These are phyloP conservation scores for Rhadinocentrus ornatus DNA, from an alignment of 2,797 vertebrate species.

Conservation along the genomic window DNA sequence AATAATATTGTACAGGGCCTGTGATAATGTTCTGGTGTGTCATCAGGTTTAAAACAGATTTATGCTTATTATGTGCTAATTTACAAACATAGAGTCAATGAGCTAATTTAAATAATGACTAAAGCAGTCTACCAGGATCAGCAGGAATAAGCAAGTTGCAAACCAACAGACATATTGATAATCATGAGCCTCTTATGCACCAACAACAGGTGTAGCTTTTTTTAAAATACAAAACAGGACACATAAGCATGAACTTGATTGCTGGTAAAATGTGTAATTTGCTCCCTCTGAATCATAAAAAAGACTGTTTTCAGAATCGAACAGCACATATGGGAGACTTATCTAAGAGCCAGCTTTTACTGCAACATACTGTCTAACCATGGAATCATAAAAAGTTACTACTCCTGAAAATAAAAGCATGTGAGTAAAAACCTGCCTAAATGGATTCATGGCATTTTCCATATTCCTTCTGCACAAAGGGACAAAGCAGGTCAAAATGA, in stretches of 20 bases:
- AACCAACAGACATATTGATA: neutral
- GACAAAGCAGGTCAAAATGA: neutral
- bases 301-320: neutral
- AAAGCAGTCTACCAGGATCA: neutral
- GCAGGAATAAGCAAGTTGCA: neutral
- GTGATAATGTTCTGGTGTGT: too few relatives aligned
- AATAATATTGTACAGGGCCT: too few relatives aligned
- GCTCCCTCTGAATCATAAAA: too few relatives aligned
- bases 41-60: neutral
- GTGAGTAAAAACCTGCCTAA: neutral
- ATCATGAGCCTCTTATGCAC: too few relatives aligned
- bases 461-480: neutral
- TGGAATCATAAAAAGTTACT: neutral
- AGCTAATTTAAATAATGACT: neutral
- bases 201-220: too few relatives aligned
- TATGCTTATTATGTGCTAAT: neutral
- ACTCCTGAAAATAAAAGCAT: neutral
- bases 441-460: neutral
- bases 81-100: neutral
- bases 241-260: too few relatives aligned
- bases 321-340: neutral
- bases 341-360: neutral
- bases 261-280: too few relatives aligned
- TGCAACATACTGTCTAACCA: neutral
- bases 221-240: too few relatives aligned